Base-by-base conservation (phyloP, 1,140 invertebrate species). In the Ceratosolen fusciceps region DNA sequence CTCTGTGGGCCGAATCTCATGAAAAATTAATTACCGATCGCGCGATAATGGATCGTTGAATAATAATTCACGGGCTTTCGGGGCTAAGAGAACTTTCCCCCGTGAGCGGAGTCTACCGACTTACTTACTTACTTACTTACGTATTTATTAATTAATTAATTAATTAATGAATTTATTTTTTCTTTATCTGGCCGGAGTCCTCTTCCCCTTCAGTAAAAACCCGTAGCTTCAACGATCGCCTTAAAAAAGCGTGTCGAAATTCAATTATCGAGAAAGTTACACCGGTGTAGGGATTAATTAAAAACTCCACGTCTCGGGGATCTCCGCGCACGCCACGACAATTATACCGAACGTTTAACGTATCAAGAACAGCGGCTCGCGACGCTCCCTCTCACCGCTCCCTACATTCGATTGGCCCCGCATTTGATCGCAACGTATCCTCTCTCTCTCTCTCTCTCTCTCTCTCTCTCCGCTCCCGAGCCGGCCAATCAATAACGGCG, bases 1-100 rank as follows among this genome's bases (percentile, higher is more conserved):
- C 19, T 19, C 31, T 37, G 9, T 37, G 34, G 37, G 37, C 19
- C n/a, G 31, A n/a, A n/a, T n/a, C 60, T 65, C 60, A 2, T 37
- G 60, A 65, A 65, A 37, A 37, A n/a, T 65, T 65, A 65, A 65
- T 60, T 37, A 31, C 60, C n/a, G 31, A 65, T 37, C 31, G 34
- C n/a, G 10, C 9, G 14, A 62, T 34, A 65, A 65, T 1, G n/a
- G n/a, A 37, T 5, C 37, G 31, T 37, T 65, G 19, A 37, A 9
- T 37, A 65, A 65, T 37, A 12, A 1, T 5, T 24, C 2, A 60
- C 39, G 31, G 31, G 29, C 31, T 60, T 60, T 31, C n/a, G n/a
- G n/a, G 26, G 5, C 31, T 8, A 7, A 10, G 60, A 37, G 37
- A 65, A 37, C 31, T 65, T n/a, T 37, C n/a, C 37, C n/a, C 19